Conservation (phyloP, 2,888 invertebrate species). For the Liopterus haemorrhoidalis region DNA sequence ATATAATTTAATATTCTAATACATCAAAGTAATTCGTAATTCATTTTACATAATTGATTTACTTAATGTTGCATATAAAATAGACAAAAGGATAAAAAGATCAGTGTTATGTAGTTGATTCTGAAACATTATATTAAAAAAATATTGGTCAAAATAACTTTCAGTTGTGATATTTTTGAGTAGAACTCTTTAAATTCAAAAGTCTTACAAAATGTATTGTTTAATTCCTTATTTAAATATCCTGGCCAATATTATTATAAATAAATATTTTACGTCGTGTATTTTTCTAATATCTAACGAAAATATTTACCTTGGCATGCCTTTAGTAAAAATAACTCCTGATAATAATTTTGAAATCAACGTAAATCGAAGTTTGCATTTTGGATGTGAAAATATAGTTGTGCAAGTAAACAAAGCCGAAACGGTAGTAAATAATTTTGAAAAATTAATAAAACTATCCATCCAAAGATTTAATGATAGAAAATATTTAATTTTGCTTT, state of each 20-base stretch:
- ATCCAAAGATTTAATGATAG: slow-evolving; percentile 16
- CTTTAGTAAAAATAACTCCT: slow-evolving; percentile 10
- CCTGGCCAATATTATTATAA: slow-evolving; percentile 16
- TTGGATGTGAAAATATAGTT: slow-evolving; percentile 18
- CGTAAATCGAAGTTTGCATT: slow-evolving; percentile 5
- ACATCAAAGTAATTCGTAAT: no score
- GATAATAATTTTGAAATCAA: not conserved
- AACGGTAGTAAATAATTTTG: slow-evolving; percentile 7
- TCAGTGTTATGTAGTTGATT: no score
- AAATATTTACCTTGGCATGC: slow-evolving; percentile 4
- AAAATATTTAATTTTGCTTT: slow-evolving; percentile 13
- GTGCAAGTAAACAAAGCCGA: slow-evolving; percentile 14
- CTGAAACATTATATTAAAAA: no score
- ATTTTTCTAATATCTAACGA: slow-evolving; percentile 9
- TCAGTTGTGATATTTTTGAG: no score
- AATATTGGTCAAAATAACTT: no score
- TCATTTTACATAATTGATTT: no score
- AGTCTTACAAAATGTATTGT: no score
- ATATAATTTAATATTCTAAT: no score
- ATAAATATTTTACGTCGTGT: slow-evolving; percentile 13
- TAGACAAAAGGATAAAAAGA: no score
- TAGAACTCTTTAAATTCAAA: no score
- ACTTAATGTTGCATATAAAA: no score
- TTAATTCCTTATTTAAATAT: slow-evolving; percentile 11
- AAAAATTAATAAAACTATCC: slow-evolving; percentile 11